Conservation (phyloP, 2,888 invertebrate genomes). For the Microplitis deprimator region DNA sequence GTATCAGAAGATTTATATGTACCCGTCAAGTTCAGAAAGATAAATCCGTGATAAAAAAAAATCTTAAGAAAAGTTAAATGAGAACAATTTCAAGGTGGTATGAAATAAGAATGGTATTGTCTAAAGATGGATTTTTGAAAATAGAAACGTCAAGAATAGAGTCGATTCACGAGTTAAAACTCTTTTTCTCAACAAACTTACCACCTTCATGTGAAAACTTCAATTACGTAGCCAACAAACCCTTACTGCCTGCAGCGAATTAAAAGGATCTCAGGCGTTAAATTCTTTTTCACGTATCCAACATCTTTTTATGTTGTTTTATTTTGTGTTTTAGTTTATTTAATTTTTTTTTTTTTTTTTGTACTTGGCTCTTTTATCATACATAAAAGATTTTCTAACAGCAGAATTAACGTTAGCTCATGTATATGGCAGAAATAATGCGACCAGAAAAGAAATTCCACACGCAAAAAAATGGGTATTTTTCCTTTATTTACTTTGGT, state of each 20-base stretch:
- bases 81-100: slow-evolving; percentile 5
- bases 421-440: background rate
- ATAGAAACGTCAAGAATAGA: slow-evolving; percentile 13
- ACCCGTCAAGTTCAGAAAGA: background rate
- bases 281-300: background rate
- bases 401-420: background rate
- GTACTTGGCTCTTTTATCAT: background rate
- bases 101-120: slow-evolving; percentile 9
- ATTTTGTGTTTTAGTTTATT: background rate
- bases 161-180: slow-evolving; percentile 2
- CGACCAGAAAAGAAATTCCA: background rate
- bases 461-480: background rate
- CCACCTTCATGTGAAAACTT: slow-evolving; percentile 24
- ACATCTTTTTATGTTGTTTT: background rate
- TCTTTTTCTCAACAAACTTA: slow-evolving; percentile 2
- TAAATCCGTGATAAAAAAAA: slow-evolving; percentile 7
- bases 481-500: no score
- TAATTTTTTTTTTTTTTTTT: background rate
- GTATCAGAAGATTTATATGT: background rate
- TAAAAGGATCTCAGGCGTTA: background rate
- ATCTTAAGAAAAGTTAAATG: slow-evolving; percentile 6
- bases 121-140: background rate
- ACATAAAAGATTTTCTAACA: background rate
- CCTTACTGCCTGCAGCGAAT: background rate
- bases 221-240: slow-evolving; percentile 27